phyloP scores from a whole-genome alignment of 1,140 invertebrate species.

The Microplitis demolitor region DNA sequence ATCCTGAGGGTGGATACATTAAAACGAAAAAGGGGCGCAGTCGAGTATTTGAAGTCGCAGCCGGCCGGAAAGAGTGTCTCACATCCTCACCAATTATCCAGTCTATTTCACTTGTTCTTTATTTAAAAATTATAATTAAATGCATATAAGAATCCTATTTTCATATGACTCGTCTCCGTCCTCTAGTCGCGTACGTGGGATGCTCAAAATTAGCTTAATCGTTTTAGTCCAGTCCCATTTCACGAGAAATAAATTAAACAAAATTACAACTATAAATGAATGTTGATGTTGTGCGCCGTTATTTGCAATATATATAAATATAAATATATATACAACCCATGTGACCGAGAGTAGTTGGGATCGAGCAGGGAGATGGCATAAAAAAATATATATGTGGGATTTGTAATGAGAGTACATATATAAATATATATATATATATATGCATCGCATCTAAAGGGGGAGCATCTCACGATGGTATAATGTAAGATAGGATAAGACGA shows the following conservation, averaged over 20 bases:
- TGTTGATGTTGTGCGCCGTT: background rate
- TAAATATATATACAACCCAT: background rate
- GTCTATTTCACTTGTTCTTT: conserved; percentile 19
- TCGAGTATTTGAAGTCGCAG: conserved; percentile 4
- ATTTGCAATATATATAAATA: background rate
- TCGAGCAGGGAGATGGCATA: background rate
- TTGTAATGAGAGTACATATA: background rate
- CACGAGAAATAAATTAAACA: background rate
- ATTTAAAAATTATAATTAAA: conserved; percentile 19
- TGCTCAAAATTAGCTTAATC: conserved; percentile 13
- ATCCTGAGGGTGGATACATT: conserved; percentile 8
- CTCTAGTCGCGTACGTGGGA: background rate
- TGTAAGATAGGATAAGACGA: conserved; percentile 3
- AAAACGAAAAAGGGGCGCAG: conserved; percentile 19
- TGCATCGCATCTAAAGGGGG: background rate
- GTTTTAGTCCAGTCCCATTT: conserved; percentile 1
- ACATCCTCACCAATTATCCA: conserved; percentile 24
- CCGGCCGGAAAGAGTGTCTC: conserved; percentile 24
- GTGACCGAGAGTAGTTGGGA: background rate
- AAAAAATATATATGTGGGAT: background rate
- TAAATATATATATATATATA: background rate
- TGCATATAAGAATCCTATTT: conserved; percentile 22
- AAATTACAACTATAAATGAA: conserved; percentile 4
- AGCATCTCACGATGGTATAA: background rate
- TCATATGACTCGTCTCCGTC: background rate